These are phyloP conservation scores for Furnarius figulus DNA, from an alignment of 2,113 vertebrate species.

Conservation along the genomic window DNA sequence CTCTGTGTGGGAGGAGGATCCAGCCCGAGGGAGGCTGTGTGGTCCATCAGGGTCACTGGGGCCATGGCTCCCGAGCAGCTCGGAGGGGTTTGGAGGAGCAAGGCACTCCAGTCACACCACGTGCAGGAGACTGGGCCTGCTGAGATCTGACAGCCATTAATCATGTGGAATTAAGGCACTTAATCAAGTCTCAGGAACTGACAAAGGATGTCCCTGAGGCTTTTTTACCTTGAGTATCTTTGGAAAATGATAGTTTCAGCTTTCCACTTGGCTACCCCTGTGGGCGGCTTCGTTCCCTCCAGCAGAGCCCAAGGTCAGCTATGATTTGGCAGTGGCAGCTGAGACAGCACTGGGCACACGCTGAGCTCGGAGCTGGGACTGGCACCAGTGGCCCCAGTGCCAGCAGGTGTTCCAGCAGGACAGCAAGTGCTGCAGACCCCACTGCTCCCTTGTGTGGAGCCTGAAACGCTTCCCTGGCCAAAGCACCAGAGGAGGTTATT, in stretches of 20 bases:
- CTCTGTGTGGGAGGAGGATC: neutral
- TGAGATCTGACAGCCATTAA: conserved; percentile 63
- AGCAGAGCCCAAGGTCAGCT: conserved; percentile 68
- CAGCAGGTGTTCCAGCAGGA: neutral
- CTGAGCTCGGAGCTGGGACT: neutral
- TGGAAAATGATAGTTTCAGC: conserved; percentile 65
- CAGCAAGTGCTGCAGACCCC: neutral
- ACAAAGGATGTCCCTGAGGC: conserved; percentile 63
- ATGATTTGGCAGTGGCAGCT: neutral
- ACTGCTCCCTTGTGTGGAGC: neutral
- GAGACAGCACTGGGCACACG: neutral
- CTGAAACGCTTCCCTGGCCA: neutral
- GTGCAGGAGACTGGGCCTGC: neutral
- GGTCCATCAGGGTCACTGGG: too few species aligned
- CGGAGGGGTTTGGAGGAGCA: neutral
- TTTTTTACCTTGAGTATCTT: conserved; percentile 67
- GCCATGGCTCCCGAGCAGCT: neutral
- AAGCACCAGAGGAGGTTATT: neutral
- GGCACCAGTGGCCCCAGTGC: neutral
- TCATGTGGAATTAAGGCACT: conserved; percentile 77
- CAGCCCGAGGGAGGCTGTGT: neutral
- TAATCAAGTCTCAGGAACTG: conserved; percentile 72
- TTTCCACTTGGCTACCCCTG: conserved; percentile 58
- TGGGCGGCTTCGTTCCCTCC: conserved; percentile 57
- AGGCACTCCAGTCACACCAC: neutral